A percentile compares a stretch with the other conserved stretches of the same genome.
Conservation (phyloP, 2,888 invertebrate species). For the Tromatobia lineatoria region DNA sequence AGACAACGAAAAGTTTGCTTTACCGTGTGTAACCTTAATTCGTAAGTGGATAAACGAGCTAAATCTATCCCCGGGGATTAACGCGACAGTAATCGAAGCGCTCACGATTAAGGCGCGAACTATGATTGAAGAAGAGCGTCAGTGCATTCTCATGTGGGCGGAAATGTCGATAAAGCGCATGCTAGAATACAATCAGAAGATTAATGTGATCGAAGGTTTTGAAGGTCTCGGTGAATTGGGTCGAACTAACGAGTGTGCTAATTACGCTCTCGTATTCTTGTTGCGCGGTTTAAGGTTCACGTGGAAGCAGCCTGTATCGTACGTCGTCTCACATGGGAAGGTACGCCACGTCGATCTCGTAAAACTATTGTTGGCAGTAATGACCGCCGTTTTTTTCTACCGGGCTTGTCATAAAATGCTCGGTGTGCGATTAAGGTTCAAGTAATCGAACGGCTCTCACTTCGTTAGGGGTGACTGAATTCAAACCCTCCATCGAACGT, state of each 20-base stretch:
- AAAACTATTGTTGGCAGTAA: conserved; percentile 56
- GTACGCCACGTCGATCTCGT: conserved; percentile 49
- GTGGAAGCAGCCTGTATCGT: conserved; percentile 74
- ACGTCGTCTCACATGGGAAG: conserved; percentile 66
- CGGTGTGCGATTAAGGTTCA: conserved; percentile 71
- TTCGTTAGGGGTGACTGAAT: conserved; percentile 64
- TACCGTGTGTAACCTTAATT: conserved; percentile 74
- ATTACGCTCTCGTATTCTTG: conserved; percentile 73
- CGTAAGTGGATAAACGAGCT: conserved; percentile 72
- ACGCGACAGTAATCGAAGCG: conserved; percentile 67
- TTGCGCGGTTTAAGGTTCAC: conserved; percentile 67
- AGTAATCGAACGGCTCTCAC: conserved; percentile 68
- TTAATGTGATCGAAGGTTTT: conserved; percentile 71
- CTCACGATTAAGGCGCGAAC: conserved; percentile 67
- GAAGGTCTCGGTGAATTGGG: conserved; percentile 71
- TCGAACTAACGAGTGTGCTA: conserved; percentile 61
- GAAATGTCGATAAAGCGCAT: conserved; percentile 72
- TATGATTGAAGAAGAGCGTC: conserved; percentile 70
- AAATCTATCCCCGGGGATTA: conserved; percentile 71
- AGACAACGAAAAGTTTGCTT: conserved; percentile 69
- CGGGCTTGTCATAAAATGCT: conserved; percentile 67
- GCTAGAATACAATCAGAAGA: conserved; percentile 69
- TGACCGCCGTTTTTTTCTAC: conserved; percentile 40
- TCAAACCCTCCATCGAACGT: conserved; percentile 64
- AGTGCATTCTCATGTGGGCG: conserved; percentile 72